Evolutionary conservation across 2,113 vertebrate genomes (phyloP), one percentile per base, ranked within the genome.

Genomic region (Forbesichthys agassizii): DNA sequence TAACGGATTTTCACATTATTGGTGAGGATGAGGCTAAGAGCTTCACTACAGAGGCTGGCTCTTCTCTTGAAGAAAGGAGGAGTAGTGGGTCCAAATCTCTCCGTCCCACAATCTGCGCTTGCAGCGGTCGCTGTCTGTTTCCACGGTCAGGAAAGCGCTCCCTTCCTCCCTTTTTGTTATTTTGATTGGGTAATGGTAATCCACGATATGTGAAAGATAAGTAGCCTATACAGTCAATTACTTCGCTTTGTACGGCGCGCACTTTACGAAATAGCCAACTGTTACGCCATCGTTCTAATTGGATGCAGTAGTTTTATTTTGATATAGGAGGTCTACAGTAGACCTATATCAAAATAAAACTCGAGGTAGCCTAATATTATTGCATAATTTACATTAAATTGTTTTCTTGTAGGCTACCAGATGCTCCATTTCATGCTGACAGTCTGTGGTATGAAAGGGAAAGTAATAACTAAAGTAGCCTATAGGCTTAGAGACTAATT

Each of bases 1-100:
- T 69, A 56, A 71, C 78, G 71, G 74, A 61, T 66, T 67, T 73
- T 91, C 86, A 91, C 90, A 91, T 90, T 74, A 84, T 90, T 86
- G 84, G 65, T 69, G 47, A 69, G 63, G 74, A 72, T 81, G 73
- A 71, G 83, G 56, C 78, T 61, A 72, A 56, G 84, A 77, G 74
- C 61, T 71, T 84, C 72, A 54, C 77, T 58, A 78, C 0, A 62
- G 66, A 69, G 78, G 36, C 3, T 33, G 71, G 72, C 65, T 86
- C 78, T 81, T 78, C 75, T 80, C 56, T 62, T 48, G 73, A 71
- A 71, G 71, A 68, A 69, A 74, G 58, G 12, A 48, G 64, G 66
- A 77, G 77, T 46, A 66, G 60, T 62, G 84, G 73, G 75, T 75
- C 76, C 6, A 33, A 70, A 75, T 66, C 76, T 66, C 77, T 74